phyloP scores from a whole-genome alignment of 2,888 invertebrate species.

The Meiosimyza decipiens region DNA sequence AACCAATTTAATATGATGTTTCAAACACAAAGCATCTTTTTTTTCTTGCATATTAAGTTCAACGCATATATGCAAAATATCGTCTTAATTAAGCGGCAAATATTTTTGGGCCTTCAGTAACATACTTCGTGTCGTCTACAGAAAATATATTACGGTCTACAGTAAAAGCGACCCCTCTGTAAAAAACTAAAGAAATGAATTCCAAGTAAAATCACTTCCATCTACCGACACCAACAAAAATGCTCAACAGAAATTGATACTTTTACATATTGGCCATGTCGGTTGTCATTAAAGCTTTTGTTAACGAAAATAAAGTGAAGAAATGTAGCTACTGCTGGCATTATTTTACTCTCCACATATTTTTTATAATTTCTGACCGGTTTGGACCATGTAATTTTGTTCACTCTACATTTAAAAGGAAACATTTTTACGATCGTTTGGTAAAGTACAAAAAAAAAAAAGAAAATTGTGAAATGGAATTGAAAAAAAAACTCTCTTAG shows the following conservation, averaged over 20 bases:
- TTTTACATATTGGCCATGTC: conserved; percentile 28
- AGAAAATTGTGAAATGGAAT: conserved; percentile 21
- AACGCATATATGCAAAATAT: no score
- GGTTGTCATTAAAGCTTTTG: conserved; percentile 30
- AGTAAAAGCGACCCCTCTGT: no score
- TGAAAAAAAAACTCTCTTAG: conserved; percentile 3
- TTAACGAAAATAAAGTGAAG: conserved; percentile 31
- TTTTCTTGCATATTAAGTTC: no score
- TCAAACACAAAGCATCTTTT: no score
- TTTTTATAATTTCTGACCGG: conserved; percentile 3
- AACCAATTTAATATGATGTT: no score
- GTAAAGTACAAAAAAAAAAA: conserved; percentile 21
- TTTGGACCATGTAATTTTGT: no score
- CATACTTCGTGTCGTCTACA: no score
- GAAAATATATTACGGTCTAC: no score
- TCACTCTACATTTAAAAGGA: neutral
- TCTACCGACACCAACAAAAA: neutral
- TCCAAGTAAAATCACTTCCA: neutral
- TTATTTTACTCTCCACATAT: conserved; percentile 4
- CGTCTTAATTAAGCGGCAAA: no score
- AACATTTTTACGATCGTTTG: conserved; percentile 18
- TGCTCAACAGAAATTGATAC: neutral
- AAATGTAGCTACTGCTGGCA: conserved; percentile 22
- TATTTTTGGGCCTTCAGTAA: no score
- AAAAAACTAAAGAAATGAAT: no score